Evolutionary conservation across 2,797 vertebrate species (phyloP), one percentile per base, ranked within the genome.

Genomic region (Alca torda): DNA sequence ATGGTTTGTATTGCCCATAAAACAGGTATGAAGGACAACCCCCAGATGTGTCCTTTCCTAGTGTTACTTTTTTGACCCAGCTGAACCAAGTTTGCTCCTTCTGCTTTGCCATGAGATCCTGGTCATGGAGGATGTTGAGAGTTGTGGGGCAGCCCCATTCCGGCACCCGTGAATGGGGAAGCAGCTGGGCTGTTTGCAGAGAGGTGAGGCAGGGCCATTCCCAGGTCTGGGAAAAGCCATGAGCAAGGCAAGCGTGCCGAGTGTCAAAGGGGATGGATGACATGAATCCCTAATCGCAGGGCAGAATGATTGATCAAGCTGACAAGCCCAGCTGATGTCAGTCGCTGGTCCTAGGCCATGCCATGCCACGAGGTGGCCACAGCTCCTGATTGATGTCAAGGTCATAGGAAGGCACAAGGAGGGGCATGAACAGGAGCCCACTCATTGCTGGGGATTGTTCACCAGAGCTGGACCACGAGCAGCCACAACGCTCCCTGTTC

Each of bases 371-470:
- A 91, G 63, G 73, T 81, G 82, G 56, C 82, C 45, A 3, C 35
- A 46, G 46, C 51, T 84, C 69, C 88, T 87, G 83, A 82, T n/a
- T 13, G 68, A 89, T 90, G 89, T 61, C 91, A 94, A 97, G 92
- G 95, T 77, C 87, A 65, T 7, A 3, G 69, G 73, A 41, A 92
- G 84, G 64, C 45, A 67, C 60, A 16, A 24, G 4, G 20, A 74
- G 31, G 41, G 51, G 21, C 59, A 67, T 53, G 21, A n/a, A 43
- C 0, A 0, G 48, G 20, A 60, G 10, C 28, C 14, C 35, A 3
- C 16, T 41, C 35, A 4, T 21, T 11, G 31, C 75, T 28, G 37
- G 20, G 14, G 33, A 33, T 35, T 9, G 19, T 69, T 74, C 75
- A 37, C 26, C 65, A 37, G 35, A 1, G 7, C 53, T 60, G 81